Percentiles rank a stretch among this genome's conserved stretches.
phyloP scores from a whole-genome alignment of 2,888 invertebrate species.

The Mycalesis mineus region DNA sequence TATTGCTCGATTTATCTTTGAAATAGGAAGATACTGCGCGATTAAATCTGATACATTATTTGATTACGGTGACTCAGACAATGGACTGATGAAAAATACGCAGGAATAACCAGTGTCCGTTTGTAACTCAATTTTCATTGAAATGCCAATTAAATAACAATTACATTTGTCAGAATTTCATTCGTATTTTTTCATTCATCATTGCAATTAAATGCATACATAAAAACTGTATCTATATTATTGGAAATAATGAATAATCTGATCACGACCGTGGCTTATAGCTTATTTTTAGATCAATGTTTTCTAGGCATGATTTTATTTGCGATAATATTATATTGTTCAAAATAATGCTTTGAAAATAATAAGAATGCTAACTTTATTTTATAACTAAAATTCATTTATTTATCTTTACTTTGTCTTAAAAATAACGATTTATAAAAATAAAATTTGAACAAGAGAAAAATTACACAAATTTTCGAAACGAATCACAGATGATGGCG shows the following conservation, averaged over 20 bases:
- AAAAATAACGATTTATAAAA: no score
- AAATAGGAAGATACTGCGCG: background rate
- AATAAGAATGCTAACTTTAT: no score
- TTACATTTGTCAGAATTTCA: background rate
- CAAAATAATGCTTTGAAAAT: no score
- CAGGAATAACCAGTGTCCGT: slow-evolving; percentile 21
- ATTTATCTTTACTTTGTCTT: no score
- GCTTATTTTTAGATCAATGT: background rate
- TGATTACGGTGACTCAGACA: slow-evolving; percentile 13
- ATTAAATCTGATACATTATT: slow-evolving; percentile 9
- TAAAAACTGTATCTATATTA: background rate
- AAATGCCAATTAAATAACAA: slow-evolving; percentile 9
- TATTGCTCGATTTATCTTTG: no score
- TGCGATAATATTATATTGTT: no score
- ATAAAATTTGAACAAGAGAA: no score
- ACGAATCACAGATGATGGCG: no score
- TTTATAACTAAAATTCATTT: no score
- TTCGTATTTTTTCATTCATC: slow-evolving; percentile 3
- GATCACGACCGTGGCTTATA: background rate
- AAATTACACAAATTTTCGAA: no score
- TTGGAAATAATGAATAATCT: slow-evolving; percentile 5
- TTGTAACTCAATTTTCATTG: slow-evolving; percentile 8
- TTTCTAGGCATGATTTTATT: background rate
- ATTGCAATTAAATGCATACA: background rate
- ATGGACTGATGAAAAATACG: slow-evolving; percentile 10